These are phyloP conservation scores for Oryctolagus cuniculus DNA, from an alignment of 2,113 vertebrate species.

Conservation along the genomic window mOryCun1.1 NC_091436.1:34125501-34126000, in stretches of 20 bases:
- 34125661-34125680: not conserved
- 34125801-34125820: slow-evolving; percentile 21
- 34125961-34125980: not conserved
- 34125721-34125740: not conserved
- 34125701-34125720: not conserved
- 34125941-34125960: slow-evolving; percentile 2
- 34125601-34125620: not conserved
- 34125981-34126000: not conserved
- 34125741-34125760: slow-evolving; percentile 21
- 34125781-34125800: not conserved
- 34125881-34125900: not conserved
- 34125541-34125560: not conserved
- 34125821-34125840: not conserved
- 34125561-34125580: not conserved
- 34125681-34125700: not conserved
- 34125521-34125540: not conserved
- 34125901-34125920: not conserved
- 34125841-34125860: not conserved
- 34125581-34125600: not conserved
- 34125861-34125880: not conserved
- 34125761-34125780: slow-evolving; percentile 3
- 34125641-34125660: not conserved
- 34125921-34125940: not conserved
- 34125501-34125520: not conserved
- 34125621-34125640: not conserved